Conservation (phyloP, 1,140 invertebrate species). For the Hylaeus volcanicus region DNA sequence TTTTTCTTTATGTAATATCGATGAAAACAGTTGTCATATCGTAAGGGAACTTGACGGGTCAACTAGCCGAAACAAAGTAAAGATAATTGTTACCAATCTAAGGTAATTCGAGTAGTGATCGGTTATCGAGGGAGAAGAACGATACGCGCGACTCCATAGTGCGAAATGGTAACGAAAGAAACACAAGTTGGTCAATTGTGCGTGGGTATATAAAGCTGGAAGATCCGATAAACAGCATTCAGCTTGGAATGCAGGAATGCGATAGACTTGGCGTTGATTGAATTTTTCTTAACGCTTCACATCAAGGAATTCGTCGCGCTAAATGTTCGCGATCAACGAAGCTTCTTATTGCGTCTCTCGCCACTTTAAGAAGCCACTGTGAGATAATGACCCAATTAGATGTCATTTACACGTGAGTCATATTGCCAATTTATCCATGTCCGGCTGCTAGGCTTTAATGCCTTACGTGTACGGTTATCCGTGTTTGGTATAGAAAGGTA, state of each 20-base stretch:
- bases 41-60: too few relatives aligned
- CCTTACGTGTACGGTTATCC: slow-evolving; percentile 45
- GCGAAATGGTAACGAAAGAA: neutral
- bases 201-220: neutral
- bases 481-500: slow-evolving; percentile 62
- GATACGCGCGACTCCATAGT: neutral
- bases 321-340: slow-evolving; percentile 12
- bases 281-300: neutral
- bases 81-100: slow-evolving; percentile 27
- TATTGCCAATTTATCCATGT: slow-evolving; percentile 69
- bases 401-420: slow-evolving; percentile 75
- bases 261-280: neutral
- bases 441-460: slow-evolving; percentile 64
- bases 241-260: neutral
- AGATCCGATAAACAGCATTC: too few relatives aligned
- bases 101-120: slow-evolving; percentile 21
- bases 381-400: slow-evolving; percentile 74
- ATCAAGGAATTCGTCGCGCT: neutral
- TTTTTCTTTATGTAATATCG: too few relatives aligned
- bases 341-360: slow-evolving; percentile 45
- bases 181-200: too few relatives aligned
- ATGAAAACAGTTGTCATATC: too few relatives aligned
- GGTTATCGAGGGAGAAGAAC: slow-evolving; percentile 14
- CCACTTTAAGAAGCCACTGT: slow-evolving; percentile 60
- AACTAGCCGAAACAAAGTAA: neutral